Evolutionary conservation across 1,140 invertebrate species (phyloP).

Genomic region (Eupristina koningsbergeri): DNA sequence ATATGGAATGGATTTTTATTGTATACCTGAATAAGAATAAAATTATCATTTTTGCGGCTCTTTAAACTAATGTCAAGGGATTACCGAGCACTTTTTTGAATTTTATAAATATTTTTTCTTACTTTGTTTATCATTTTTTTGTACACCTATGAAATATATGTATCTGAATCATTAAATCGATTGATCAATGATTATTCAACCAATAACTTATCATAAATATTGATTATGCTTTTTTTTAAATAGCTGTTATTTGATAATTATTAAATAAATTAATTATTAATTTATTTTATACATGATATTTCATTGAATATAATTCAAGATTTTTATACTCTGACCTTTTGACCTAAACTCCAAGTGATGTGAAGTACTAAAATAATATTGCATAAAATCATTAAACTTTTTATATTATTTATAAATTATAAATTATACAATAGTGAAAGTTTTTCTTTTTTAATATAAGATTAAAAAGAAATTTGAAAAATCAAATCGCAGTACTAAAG

Average conservation of each 20-base stretch:
- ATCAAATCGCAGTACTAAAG: no score
- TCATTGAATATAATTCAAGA: neutral
- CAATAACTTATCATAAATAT: no score
- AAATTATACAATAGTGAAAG: no score
- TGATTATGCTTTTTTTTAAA: no score
- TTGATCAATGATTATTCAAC: neutral
- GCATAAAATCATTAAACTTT: neutral
- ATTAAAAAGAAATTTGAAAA: no score
- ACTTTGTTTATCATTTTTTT: neutral
- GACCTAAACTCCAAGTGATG: neutral
- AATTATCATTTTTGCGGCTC: neutral
- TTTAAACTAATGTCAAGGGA: neutral
- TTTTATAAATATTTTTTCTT: neutral
- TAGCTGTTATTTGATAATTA: no score
- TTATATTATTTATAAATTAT: neutral
- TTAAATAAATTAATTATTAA: no score
- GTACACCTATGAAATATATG: no score
- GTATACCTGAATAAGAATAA: neutral
- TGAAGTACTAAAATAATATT: neutral
- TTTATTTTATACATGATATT: neutral
- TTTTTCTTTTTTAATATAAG: no score
- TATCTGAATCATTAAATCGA: neutral
- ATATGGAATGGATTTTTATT: conserved; percentile 16
- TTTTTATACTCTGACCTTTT: neutral
- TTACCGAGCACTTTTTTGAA: neutral